phyloP scores from a whole-genome alignment of 2,113 vertebrate species.

The Dromas ardeola region DNA sequence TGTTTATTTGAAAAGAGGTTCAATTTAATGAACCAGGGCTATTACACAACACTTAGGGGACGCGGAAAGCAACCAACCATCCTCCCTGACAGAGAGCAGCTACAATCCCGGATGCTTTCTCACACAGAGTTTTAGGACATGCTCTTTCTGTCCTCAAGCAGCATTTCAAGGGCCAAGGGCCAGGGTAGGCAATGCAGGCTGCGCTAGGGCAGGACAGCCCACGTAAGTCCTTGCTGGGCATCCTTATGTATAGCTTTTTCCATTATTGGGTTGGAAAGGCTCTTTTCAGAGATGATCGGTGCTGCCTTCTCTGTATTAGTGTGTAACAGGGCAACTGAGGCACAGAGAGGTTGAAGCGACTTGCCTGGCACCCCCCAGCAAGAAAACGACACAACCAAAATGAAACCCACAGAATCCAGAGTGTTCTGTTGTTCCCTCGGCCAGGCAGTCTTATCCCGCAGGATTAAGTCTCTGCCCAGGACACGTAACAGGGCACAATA shows the following conservation, averaged over 20 bases:
- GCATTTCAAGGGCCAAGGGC: background rate
- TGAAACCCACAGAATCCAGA: background rate
- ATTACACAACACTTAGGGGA: background rate
- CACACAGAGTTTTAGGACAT: background rate
- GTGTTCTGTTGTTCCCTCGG: background rate
- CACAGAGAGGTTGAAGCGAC: background rate
- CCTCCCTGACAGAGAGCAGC: background rate
- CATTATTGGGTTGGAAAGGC: rapidly evolving
- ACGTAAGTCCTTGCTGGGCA: background rate
- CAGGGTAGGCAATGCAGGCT: background rate
- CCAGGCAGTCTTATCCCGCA: background rate
- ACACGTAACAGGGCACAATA: background rate
- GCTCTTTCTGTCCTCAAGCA: background rate
- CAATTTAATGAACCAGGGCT: background rate
- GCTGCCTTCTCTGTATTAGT: background rate
- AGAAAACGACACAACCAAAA: background rate
- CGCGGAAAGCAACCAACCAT: background rate
- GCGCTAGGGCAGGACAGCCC: background rate
- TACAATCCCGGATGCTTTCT: background rate
- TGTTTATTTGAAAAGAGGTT: background rate
- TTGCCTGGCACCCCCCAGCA: background rate
- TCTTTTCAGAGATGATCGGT: background rate
- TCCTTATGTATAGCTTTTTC: background rate
- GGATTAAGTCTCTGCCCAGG: background rate
- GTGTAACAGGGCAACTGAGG: background rate